These are phyloP conservation scores for Platysternon megacephalum DNA, from an alignment of 2,113 vertebrate species.

Conservation along the genomic window DNA sequence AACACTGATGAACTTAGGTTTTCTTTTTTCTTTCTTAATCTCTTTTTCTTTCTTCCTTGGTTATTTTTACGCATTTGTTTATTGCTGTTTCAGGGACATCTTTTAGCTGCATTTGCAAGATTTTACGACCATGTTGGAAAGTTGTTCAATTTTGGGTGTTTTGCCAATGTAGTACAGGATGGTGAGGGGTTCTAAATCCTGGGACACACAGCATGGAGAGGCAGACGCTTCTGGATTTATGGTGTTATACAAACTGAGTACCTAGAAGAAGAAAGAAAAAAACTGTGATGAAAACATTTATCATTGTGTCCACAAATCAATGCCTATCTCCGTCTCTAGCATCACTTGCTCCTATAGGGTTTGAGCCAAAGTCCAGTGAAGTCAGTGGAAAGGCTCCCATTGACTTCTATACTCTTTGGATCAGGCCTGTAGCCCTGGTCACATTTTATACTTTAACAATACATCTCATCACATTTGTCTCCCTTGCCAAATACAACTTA, in stretches of 20 bases:
- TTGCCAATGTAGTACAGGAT: slow-evolving; percentile 98
- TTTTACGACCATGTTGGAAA: slow-evolving; percentile 99
- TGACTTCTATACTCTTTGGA: neutral
- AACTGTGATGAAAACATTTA: neutral
- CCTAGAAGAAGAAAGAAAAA: slow-evolving; percentile 76
- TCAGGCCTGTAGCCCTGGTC: neutral
- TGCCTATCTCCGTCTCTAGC: neutral
- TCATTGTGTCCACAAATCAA: neutral
- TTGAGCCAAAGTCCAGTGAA: neutral
- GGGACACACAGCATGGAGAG: slow-evolving; percentile 95
- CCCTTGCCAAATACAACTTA: neutral
- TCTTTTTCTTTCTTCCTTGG: neutral
- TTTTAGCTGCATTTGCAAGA: slow-evolving; percentile 99
- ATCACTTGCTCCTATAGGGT: neutral
- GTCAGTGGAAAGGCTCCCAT: neutral
- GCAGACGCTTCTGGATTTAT: slow-evolving; percentile 98
- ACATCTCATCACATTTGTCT: neutral
- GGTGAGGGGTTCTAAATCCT: slow-evolving; percentile 96
- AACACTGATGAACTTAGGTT: slow-evolving; percentile 71
- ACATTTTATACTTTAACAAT: neutral
- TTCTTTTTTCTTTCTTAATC: neutral
- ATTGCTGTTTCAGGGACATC: slow-evolving; percentile 45
- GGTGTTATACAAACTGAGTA: slow-evolving; percentile 94
- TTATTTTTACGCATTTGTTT: neutral
- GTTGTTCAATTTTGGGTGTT: slow-evolving; percentile 96